These are phyloP conservation scores for Hybognathus amarus DNA, from an alignment of 2,797 vertebrate species.

Conservation along the genomic window DNA sequence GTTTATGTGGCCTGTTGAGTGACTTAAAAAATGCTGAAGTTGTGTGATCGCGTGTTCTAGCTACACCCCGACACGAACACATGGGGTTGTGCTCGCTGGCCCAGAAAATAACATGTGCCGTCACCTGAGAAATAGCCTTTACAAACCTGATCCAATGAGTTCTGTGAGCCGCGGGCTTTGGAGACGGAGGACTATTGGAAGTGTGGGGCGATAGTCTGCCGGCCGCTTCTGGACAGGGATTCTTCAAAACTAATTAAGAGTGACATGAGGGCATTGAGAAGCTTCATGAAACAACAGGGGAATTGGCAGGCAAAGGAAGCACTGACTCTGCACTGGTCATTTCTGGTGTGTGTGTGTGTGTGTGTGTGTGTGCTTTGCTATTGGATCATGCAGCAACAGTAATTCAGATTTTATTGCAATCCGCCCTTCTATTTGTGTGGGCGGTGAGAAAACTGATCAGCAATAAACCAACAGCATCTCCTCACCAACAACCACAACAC, in stretches of 20 bases:
- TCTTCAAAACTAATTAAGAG: conserved; percentile 58
- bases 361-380: neutral
- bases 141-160: conserved; percentile 54
- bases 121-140: conserved; percentile 38
- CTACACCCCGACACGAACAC: neutral
- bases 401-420: conserved; percentile 35
- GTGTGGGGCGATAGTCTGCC: conserved; percentile 20
- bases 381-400: conserved; percentile 13
- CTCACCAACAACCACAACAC: neutral
- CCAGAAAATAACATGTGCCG: conserved; percentile 19
- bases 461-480: neutral
- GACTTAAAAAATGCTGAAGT: neutral
- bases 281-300: conserved; percentile 54
- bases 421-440: neutral
- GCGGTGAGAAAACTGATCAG: neutral
- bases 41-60: neutral
- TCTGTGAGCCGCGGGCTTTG: conserved; percentile 51
- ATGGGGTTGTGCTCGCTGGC: neutral
- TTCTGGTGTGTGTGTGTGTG: conserved; percentile 1
- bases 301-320: neutral
- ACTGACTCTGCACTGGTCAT: conserved; percentile 13
- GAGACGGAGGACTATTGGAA: conserved; percentile 52
- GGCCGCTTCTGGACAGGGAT: conserved; percentile 56
- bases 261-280: conserved; percentile 36
- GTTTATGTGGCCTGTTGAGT: neutral